Evolutionary conservation across 2,113 vertebrate genomes (phyloP), one percentile per base, ranked within the genome.

Genomic region (Ophthalmolycus amberensis): DNA sequence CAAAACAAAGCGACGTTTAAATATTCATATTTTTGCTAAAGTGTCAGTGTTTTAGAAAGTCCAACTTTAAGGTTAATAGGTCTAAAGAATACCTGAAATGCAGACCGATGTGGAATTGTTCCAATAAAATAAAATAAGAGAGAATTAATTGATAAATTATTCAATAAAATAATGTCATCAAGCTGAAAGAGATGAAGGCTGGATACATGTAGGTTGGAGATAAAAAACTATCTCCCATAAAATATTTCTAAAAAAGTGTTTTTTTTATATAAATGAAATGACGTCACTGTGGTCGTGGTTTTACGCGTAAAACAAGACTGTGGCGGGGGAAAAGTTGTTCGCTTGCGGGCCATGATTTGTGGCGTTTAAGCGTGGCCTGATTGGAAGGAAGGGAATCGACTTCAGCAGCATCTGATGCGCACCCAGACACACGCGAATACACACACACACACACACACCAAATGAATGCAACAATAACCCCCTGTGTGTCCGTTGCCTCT

Each of bases 381-480:
- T 85, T 84, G 84, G 82, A 89, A 84, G 68, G 37, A 78, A 85
- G 85, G 83, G 66, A 82, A 84, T 71, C 68, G 64, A 77, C 80
- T 87, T 83, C 9, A 62, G 59, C 75, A 71, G 68, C 69, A 86
- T 85, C 82, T 83, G 85, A 93, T 80, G 44, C 65, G 56, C 77
- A 66, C 77, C 22, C 76, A n/a, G 59, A 46, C 71, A 74, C 50
- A 60, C 38, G 48, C 65, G 34, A 6, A 34, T 34, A 64, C 62
- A 25, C 37, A 64, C 40, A 73, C 85, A 77, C 71, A 58, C 71
- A 64, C 38, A 58, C 70, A 77, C 65, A 77, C 67, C 79, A 75
- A 86, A 85, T 74, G 80, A 86, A 74, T 86, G 86, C 91, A 94
- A 95, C 94, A 96, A 95, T 95, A 91, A 92, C 86, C 81, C 25